Base-by-base conservation (phyloP, 2,113 vertebrate species). In the Collichthys lucidus region DNA sequence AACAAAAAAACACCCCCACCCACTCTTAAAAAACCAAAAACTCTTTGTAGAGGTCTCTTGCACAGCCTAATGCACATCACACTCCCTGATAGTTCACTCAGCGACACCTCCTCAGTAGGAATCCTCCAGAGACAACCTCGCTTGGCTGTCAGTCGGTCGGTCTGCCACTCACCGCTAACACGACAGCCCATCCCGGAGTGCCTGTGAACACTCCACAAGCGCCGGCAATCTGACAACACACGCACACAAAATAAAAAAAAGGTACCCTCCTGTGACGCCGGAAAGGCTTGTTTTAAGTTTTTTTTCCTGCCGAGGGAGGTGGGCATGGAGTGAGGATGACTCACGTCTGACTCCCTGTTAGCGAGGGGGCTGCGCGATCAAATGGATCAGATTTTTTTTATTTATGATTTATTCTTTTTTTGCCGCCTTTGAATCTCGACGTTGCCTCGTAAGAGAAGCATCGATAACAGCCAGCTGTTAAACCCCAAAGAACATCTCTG, bases 41-140 rank as follows among this genome's bases (percentile, higher is more conserved):
- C 10, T 55, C 66, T 83, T 56, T 73, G 68, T 87, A 31, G 81
- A 83, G 90, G 87, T 85, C 86, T 82, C 62, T 47, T 29, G 67
- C 86, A 53, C 83, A 81, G 82, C 76, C 85, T 84, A 81, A 87
- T 84, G 80, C 86, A 77, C 88, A 86, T 88, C 88, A 89, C 86
- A 87, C 83, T 81, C 70, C 83, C 87, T 83, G 90, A 89, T 86
- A 82, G 92, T 91, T 90, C 87, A 88, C 89, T 89, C 84, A 76
- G 85, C 79, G 77, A 89, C 88, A 89, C 84, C 86, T 88, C 88
- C 80, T 90, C 88, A 73, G 87, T 67, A 74, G 86, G 84, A 92
- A 93, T 90, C 87, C 92, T 90, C 91, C 79, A 50, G 91, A 92
- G 92, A 92, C 85, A 50, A 75, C 50, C 86, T 83, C 56, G 55